Conservation (phyloP, 2,888 invertebrate species). For the Branchinecta sandiegonensis region DNA sequence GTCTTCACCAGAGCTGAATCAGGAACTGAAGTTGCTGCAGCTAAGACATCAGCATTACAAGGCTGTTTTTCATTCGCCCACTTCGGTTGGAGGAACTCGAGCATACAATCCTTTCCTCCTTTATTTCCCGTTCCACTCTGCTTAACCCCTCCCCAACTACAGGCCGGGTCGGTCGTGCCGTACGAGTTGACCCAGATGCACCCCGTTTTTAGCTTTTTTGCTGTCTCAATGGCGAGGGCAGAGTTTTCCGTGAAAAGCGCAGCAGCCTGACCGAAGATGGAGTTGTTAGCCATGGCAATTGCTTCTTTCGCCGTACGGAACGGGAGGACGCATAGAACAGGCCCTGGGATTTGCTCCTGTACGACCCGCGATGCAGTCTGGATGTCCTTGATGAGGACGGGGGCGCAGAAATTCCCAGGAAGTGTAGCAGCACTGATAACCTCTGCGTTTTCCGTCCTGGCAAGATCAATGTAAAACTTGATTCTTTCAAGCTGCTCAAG, state of each 20-base stretch:
- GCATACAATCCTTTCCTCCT: slow-evolving; percentile 33
- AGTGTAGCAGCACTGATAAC: slow-evolving; percentile 31
- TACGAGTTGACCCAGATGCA: slow-evolving; percentile 44
- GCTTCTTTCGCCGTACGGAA: slow-evolving; percentile 44
- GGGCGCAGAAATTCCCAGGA: slow-evolving; percentile 33
- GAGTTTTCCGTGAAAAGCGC: slow-evolving; percentile 45
- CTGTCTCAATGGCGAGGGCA: slow-evolving; percentile 41
- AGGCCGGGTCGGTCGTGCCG: slow-evolving; percentile 39
- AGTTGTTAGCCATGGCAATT: slow-evolving; percentile 41
- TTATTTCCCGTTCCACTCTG: slow-evolving; percentile 41
- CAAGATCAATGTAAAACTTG: slow-evolving; percentile 27
- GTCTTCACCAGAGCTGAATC: slow-evolving; percentile 23
- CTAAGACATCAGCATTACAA: too few relatives aligned
- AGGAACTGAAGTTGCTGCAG: too few relatives aligned
- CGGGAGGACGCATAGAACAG: slow-evolving; percentile 37
- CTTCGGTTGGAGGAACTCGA: background rate
- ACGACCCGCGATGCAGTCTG: slow-evolving; percentile 40
- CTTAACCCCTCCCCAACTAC: slow-evolving; percentile 39
- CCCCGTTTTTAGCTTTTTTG: slow-evolving; percentile 38
- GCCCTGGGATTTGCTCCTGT: slow-evolving; percentile 37
- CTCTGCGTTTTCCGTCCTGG: slow-evolving; percentile 32
- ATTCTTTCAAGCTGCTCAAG: background rate
- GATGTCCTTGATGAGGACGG: slow-evolving; percentile 36
- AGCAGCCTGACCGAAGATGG: slow-evolving; percentile 38
- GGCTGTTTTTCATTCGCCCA: too few relatives aligned